Conservation (phyloP, 2,888 invertebrate genomes). For the Synergus japonicus region DNA sequence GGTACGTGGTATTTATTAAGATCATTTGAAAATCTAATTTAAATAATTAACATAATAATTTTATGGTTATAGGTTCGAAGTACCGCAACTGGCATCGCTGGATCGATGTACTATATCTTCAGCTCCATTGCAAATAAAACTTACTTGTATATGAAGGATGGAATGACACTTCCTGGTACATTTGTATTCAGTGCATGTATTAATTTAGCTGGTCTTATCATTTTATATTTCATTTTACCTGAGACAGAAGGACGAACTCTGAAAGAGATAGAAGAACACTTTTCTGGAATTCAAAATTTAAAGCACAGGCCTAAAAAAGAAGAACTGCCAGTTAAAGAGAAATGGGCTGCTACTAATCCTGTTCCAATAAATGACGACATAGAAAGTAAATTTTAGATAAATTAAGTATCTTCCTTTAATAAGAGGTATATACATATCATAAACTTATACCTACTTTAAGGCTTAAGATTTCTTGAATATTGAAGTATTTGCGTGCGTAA, state of each 20-base stretch:
- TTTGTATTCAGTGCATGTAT: slow-evolving; percentile 85
- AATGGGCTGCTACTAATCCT: slow-evolving; percentile 74
- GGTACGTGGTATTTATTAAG: slow-evolving; percentile 51
- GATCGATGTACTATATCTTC: slow-evolving; percentile 87
- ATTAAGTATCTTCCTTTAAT: not conserved
- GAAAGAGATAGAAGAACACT: slow-evolving; percentile 85
- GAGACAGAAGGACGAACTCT: slow-evolving; percentile 90
- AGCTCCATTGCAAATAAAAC: slow-evolving; percentile 87
- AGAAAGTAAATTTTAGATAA: slow-evolving; percentile 69
- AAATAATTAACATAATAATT: not conserved
- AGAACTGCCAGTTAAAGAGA: slow-evolving; percentile 64
- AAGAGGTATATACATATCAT: not conserved
- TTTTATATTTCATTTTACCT: slow-evolving; percentile 85
- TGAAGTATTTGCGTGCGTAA: not conserved
- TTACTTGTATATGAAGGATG: slow-evolving; percentile 83
- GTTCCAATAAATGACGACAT: slow-evolving; percentile 67
- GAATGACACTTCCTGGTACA: slow-evolving; percentile 84
- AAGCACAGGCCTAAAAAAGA: slow-evolving; percentile 67
- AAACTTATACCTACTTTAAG: not conserved
- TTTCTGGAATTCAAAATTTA: slow-evolving; percentile 80
- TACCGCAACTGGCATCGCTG: slow-evolving; percentile 85
- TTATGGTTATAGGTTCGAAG: slow-evolving; percentile 80
- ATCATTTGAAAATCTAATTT: not conserved
- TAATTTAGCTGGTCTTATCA: slow-evolving; percentile 82
- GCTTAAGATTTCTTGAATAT: not conserved